A percentile compares a stretch with the other conserved stretches of the same genome.
phyloP scores from a whole-genome alignment of 2,888 invertebrate species.

The Gisinianus flammeolus region DNA sequence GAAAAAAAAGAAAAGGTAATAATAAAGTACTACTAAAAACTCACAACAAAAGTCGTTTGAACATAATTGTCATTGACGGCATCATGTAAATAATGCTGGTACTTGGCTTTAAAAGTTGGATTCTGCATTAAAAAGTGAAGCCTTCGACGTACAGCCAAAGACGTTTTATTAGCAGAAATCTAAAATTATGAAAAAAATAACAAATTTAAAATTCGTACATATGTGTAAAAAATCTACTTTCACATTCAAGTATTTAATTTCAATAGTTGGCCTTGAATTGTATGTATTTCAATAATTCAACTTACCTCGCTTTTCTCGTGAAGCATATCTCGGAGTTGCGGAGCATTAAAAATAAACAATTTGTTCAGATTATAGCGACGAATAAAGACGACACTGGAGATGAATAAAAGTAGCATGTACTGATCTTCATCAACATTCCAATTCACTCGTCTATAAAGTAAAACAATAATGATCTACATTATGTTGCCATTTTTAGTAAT shows the following conservation, averaged over 20 bases:
- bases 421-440: constrained; percentile 55
- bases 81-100: constrained; percentile 41
- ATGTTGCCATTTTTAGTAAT: neutral
- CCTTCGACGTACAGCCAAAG: constrained; percentile 49
- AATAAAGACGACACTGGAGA: constrained; percentile 54
- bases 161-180: constrained; percentile 48
- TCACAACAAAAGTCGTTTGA: constrained; percentile 36
- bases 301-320: constrained; percentile 43
- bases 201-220: neutral
- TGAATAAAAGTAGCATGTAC: constrained; percentile 45
- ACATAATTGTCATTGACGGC: constrained; percentile 46
- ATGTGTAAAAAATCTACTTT: no score
- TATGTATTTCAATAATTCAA: no score
- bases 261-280: no score
- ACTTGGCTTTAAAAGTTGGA: constrained; percentile 40
- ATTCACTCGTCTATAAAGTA: constrained; percentile 45
- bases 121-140: constrained; percentile 53
- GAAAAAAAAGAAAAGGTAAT: neutral
- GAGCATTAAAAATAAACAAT: constrained; percentile 53
- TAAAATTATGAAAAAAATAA: neutral
- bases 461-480: constrained; percentile 6
- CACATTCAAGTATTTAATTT: no score
- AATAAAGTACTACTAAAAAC: neutral
- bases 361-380: constrained; percentile 49
- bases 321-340: constrained; percentile 55